Evolutionary conservation across 2,888 invertebrate genomes (phyloP), one percentile per base, ranked within the genome.

Genomic region (Bombyx huttoni): DNA sequence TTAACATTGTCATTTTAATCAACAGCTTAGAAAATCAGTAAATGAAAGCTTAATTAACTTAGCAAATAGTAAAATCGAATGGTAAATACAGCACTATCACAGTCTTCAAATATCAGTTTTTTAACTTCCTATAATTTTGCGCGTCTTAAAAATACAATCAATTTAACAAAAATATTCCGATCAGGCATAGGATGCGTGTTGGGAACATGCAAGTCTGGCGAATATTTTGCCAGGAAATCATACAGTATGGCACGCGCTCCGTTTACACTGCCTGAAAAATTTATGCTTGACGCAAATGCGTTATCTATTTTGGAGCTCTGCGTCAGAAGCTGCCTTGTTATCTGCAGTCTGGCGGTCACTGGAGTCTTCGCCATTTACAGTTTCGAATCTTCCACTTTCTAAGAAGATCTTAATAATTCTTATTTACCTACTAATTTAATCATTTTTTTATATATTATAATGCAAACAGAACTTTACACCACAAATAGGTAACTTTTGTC

Each of bases 301-400:
- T 88, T 87, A 85, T 88, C 87, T 88, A 87, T 87, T 88, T 87
- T 80, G 81, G 84, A 83, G 73, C 73, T 79, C 75, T 85, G 82
- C 87, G 87, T 88, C 87, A 88, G 73, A 75, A 68, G 71, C 65
- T 70, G 66, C 64, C 54, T 60, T 75, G 76, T 82, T 86, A 86
- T 83, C 85, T 78, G 80, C 77, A 76, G 78, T 81, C 79, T 82
- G 76, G 71, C 80, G 81, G 81, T 83, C 82, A 78, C 77, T 73
- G 61, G 53, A 57, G 61, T 66, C 68, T 67, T 76, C 64, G 73
- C 50, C 56, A 63, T 60, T 57, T 60, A 61, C 59, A 54, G 58
- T 58, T 66, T 55, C 34, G 49, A 53, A 58, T 60, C 59, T 62
- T 64, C 65, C 56, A 57, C 52, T 52, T 55, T 48, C 49, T 49